phyloP scores from a whole-genome alignment of 1,140 invertebrate genomes.

The Calephelis virginiensis region DNA sequence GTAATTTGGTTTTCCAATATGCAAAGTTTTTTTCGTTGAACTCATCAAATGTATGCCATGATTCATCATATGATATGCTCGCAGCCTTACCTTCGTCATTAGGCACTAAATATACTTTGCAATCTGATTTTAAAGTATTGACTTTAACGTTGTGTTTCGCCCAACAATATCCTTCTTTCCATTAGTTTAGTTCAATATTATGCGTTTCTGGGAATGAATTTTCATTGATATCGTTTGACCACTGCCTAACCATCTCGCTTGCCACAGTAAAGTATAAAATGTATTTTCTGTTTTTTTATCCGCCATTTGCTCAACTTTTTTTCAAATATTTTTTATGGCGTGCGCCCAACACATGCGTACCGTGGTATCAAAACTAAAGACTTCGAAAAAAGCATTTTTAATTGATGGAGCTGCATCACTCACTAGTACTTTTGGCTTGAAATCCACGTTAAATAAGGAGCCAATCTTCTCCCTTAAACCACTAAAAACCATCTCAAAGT shows the following conservation, averaged over 20 bases:
- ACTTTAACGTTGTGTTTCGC: neutral
- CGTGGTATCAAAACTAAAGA: neutral
- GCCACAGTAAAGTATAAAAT: neutral
- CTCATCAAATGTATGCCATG: neutral
- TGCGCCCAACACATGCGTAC: neutral
- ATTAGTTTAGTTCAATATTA: neutral
- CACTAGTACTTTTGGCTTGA: neutral
- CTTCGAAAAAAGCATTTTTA: neutral
- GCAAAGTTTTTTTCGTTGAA: neutral
- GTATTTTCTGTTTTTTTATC: neutral
- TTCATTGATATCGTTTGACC: too few species aligned
- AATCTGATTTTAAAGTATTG: neutral
- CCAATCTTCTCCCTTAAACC: neutral
- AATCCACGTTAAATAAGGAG: neutral
- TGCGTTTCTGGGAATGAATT: neutral
- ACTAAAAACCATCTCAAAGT: slow-evolving; percentile 1
- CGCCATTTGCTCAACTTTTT: neutral
- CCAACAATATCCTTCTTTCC: neutral
- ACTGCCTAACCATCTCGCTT: too few species aligned
- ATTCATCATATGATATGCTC: neutral
- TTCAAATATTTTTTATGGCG: neutral
- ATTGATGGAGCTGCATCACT: neutral
- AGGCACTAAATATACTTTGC: neutral
- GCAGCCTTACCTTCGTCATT: slow-evolving; percentile 1
- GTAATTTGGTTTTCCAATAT: neutral